These are phyloP conservation scores for Myiozetetes cayanensis DNA, from an alignment of 2,113 vertebrate species.

Conservation along the genomic window DNA sequence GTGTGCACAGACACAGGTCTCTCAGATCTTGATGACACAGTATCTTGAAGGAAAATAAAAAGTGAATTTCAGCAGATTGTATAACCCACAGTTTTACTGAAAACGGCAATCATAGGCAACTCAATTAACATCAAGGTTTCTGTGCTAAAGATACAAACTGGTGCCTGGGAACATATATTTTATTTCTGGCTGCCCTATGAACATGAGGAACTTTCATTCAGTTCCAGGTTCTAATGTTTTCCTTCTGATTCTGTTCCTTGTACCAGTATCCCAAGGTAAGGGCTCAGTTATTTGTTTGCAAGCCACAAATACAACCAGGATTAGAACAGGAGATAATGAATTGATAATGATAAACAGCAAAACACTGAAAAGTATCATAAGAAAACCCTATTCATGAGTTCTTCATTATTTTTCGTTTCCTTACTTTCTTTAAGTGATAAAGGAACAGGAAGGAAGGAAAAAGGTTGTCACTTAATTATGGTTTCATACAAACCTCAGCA, in stretches of 20 bases:
- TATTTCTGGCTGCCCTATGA: not conserved
- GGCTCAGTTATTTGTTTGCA: not conserved
- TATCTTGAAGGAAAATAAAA: constrained; percentile 59
- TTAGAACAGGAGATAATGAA: not conserved
- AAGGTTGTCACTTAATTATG: not conserved
- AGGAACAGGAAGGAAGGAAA: not conserved
- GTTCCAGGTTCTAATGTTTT: not conserved
- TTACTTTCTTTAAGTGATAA: not conserved
- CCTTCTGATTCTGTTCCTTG: not conserved
- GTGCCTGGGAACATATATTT: not conserved
- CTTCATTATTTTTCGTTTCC: not conserved
- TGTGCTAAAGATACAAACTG: not conserved
- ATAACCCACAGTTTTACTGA: not conserved
- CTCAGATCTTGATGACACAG: constrained; percentile 44
- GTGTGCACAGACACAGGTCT: constrained; percentile 62
- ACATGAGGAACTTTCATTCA: not conserved
- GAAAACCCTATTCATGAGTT: not conserved
- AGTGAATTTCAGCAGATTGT: not conserved
- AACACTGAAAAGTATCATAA: not conserved
- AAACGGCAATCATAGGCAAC: not conserved
- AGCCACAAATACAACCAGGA: not conserved
- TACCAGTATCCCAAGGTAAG: not conserved
- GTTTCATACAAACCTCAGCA: not conserved
- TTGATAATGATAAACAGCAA: not conserved
- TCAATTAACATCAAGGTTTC: not conserved